Conservation (phyloP, 2,797 vertebrate genomes). For the Meda fulgida region DNA sequence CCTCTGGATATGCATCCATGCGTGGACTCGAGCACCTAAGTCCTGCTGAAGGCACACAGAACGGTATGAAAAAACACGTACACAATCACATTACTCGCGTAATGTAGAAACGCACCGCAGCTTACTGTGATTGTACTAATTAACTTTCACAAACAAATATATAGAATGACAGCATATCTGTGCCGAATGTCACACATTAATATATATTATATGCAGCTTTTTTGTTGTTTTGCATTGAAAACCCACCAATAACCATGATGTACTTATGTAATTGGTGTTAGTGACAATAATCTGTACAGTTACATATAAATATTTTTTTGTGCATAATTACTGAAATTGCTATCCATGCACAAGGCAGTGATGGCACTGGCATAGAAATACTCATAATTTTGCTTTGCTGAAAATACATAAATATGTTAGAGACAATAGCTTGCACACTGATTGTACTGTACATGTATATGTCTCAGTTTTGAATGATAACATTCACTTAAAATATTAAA, state of each 20-base stretch:
- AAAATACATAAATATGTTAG: background rate
- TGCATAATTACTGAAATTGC: background rate
- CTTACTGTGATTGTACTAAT: background rate
- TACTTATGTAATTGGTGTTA: background rate
- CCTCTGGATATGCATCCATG: conserved; percentile 85
- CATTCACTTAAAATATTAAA: background rate
- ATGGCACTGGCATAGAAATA: background rate
- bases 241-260: background rate
- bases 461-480: background rate
- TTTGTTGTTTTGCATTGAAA: background rate
- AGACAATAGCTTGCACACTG: background rate
- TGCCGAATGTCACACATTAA: background rate
- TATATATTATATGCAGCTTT: background rate
- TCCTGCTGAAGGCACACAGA: conserved; percentile 65
- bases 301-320: background rate
- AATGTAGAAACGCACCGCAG: background rate
- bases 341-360: background rate
- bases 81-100: too few species aligned
- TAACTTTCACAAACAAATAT: background rate
- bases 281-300: too few species aligned
- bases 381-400: background rate
- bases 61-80: conserved; percentile 69
- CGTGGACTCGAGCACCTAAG: conserved; percentile 76
- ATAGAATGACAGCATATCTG: background rate
- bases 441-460: background rate